phyloP scores from a whole-genome alignment of 1,140 invertebrate species.

The Chrysomallon squamiferum region DNA sequence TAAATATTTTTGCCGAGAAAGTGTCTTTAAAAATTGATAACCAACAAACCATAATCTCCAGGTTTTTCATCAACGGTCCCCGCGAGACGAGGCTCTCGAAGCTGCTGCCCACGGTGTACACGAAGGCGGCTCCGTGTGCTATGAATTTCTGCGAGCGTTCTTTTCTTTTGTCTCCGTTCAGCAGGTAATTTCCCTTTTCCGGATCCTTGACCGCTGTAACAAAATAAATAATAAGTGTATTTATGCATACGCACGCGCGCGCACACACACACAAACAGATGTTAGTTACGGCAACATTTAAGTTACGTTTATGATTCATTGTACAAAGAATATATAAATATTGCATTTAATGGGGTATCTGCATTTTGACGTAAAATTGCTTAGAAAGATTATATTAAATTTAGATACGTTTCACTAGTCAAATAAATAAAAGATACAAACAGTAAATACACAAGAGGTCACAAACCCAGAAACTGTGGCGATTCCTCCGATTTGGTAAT shows the following conservation, averaged over 20 bases:
- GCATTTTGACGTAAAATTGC: too few species aligned
- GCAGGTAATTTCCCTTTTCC: conserved; percentile 12
- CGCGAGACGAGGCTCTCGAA: conserved; percentile 64
- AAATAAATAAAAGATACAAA: too few species aligned
- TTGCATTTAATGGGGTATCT: too few species aligned
- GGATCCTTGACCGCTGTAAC: conserved; percentile 33
- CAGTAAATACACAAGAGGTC: too few species aligned
- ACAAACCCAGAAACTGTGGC: conserved; percentile 46
- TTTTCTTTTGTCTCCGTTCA: conserved; percentile 38
- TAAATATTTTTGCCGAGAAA: background rate
- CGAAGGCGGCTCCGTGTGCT: conserved; percentile 59
- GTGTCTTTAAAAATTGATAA: background rate
- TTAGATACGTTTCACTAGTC: too few species aligned
- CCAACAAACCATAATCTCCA: conserved; percentile 66
- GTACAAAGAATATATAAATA: too few species aligned
- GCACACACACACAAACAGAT: too few species aligned
- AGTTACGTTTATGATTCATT: too few species aligned
- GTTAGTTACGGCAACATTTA: background rate
- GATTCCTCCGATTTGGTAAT: conserved; percentile 73
- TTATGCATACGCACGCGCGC: background rate
- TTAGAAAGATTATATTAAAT: too few species aligned
- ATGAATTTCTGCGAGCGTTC: conserved; percentile 47
- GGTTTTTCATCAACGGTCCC: conserved; percentile 67
- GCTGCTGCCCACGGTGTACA: conserved; percentile 59
- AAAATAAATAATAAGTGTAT: too few species aligned